Evolutionary conservation across 2,888 invertebrate genomes (phyloP), one percentile per base, ranked within the genome.

Genomic region (Sesamia inferens): DNA sequence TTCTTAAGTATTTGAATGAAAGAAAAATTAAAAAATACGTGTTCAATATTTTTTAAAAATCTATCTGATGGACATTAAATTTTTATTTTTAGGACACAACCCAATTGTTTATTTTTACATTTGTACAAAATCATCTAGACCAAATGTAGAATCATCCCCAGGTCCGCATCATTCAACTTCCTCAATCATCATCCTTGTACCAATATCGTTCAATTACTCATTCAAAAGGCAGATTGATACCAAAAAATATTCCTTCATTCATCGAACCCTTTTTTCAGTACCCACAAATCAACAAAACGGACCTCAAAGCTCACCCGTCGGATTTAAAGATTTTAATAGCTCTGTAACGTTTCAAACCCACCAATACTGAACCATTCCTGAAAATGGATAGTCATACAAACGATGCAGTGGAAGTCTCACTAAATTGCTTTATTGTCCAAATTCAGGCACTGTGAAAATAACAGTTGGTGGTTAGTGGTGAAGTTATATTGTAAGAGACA

Each of bases 381-480:
- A 71, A 66, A 72, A 81, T 81, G 73, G 82, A 85, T 86, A 88
- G 85, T 85, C 85, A 83, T 75, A 85, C 76, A 83, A 87, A 83
- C 87, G 82, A 71, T 76, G 74, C 78, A 83, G 77, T 81, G 69
- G 83, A 87, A 82, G 84, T 81, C 80, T 79, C 88, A 86, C 88
- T 87, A 88, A 91, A 92, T 92, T 92, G 90, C 91, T 90, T 92
- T 91, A 92, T 92, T 90, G 90, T 91, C 87, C 85, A 87, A 89
- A 91, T 91, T 90, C 89, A 88, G 89, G 87, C 88, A 85, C 91
- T 91, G 92, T 89, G 90, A 91, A 92, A 92, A 92, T 92, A 91
- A 88, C 91, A 90, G 90, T 89, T 87, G 87, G 90, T 81, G 88
- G 91, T 88, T 88, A 86, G 89, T 70, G 80, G 78, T 44, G 47